Evolutionary conservation across 2,888 invertebrate species (phyloP).

Genomic region (Buathra laborator): DNA sequence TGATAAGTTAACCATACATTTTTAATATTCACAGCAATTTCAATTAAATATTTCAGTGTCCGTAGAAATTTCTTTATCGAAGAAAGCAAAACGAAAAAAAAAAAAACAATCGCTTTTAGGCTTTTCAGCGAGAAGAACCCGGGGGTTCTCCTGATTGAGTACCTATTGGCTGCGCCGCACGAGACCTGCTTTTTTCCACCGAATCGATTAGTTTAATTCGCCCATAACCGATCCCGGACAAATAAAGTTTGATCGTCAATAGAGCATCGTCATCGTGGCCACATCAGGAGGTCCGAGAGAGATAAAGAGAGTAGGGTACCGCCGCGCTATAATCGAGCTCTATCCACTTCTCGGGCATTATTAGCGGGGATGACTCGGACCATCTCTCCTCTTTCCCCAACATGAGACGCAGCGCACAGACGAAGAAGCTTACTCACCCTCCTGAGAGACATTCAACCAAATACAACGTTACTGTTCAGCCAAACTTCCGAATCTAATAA

Average conservation of each 20-base stretch:
- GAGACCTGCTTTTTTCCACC: slow-evolving; percentile 45
- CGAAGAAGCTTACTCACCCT: slow-evolving; percentile 47
- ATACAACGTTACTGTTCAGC: slow-evolving; percentile 56
- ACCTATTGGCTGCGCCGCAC: slow-evolving; percentile 46
- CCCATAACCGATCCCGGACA: slow-evolving; percentile 66
- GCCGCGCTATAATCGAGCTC: slow-evolving; percentile 65
- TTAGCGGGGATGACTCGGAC: slow-evolving; percentile 83
- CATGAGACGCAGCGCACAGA: slow-evolving; percentile 44
- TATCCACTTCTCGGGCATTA: slow-evolving; percentile 75
- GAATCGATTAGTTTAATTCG: slow-evolving; percentile 71
- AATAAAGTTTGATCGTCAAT: slow-evolving; percentile 69
- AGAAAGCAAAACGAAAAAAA: not conserved
- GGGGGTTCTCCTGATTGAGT: slow-evolving; percentile 46
- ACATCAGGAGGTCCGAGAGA: slow-evolving; percentile 57
- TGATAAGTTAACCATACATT: slow-evolving; percentile 41
- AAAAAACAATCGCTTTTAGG: slow-evolving; percentile 40
- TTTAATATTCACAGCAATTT: slow-evolving; percentile 58
- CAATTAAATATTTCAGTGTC: slow-evolving; percentile 38
- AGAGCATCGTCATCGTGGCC: slow-evolving; percentile 67
- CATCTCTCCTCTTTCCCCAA: slow-evolving; percentile 45
- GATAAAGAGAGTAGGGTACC: slow-evolving; percentile 52
- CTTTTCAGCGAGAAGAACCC: slow-evolving; percentile 49
- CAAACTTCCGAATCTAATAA: slow-evolving; percentile 64
- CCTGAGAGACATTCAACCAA: slow-evolving; percentile 16
- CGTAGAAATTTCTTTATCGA: not conserved